These are phyloP conservation scores for Nettapus auritus DNA, from an alignment of 2,113 vertebrate species.

Conservation along the genomic window DNA sequence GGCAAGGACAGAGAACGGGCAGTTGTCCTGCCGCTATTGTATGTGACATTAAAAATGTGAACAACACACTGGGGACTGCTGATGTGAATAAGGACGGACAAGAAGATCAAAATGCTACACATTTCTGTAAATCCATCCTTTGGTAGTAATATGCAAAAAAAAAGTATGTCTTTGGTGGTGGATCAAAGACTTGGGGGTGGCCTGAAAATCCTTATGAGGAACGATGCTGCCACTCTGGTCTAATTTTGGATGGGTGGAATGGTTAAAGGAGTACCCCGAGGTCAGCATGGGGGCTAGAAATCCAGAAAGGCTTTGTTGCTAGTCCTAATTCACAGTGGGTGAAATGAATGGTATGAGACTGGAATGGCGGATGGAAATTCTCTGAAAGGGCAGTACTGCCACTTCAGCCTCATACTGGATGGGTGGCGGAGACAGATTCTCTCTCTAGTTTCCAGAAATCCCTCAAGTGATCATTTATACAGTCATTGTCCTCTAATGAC, in stretches of 20 bases:
- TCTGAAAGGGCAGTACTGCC: neutral
- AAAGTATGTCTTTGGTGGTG: neutral
- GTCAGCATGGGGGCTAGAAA: neutral
- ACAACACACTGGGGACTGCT: neutral
- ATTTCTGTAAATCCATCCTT: neutral
- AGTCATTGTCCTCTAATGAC: neutral
- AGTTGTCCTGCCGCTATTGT: neutral
- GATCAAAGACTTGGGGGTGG: neutral
- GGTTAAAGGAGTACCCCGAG: neutral
- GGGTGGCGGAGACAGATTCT: neutral
- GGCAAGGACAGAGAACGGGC: neutral
- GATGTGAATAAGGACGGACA: fast-evolving
- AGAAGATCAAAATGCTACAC: neutral
- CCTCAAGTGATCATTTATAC: neutral
- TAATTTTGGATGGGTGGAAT: neutral
- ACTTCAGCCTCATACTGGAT: neutral
- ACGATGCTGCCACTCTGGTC: neutral
- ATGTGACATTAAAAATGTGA: neutral
- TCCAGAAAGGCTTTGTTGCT: neutral
- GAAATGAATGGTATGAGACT: neutral
- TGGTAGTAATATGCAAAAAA: neutral
- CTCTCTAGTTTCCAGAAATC: neutral
- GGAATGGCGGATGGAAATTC: neutral
- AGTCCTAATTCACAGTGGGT: neutral
- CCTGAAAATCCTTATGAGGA: neutral